Evolutionary conservation across 2,888 invertebrate genomes (phyloP).

Genomic region (Lochmaea crataegi): DNA sequence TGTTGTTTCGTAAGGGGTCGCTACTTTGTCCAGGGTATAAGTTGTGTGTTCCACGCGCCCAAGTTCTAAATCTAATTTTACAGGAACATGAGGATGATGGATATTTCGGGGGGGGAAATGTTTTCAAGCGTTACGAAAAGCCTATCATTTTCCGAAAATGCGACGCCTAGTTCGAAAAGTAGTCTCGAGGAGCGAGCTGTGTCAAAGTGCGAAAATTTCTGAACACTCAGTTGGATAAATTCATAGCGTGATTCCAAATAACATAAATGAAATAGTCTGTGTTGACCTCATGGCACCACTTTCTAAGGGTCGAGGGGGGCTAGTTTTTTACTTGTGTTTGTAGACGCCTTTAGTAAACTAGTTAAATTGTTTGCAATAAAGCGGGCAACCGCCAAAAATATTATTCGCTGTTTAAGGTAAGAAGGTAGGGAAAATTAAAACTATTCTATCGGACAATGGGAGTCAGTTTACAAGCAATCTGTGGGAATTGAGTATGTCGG

Average conservation of each 20-base stretch:
- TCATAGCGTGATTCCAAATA: conserved; percentile 7
- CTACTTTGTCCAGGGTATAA: neutral
- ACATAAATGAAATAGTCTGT: conserved; percentile 12
- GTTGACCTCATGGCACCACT: conserved; percentile 25
- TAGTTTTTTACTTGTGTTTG: conserved; percentile 16
- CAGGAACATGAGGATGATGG: conserved; percentile 27
- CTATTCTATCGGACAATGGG: conserved; percentile 18
- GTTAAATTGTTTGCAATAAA: conserved; percentile 16
- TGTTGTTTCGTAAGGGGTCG: conserved; percentile 10
- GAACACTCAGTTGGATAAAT: no score
- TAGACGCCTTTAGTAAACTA: conserved; percentile 33
- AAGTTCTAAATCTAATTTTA: neutral
- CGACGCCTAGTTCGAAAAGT: conserved; percentile 4
- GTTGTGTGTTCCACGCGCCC: conserved; percentile 15
- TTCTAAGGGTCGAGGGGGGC: conserved; percentile 17
- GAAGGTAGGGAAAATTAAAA: neutral
- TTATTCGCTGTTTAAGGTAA: conserved; percentile 10
- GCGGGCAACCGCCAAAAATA: conserved; percentile 17
- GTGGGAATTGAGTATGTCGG: neutral
- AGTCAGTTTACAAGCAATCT: conserved; percentile 15
- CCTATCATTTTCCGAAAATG: conserved; percentile 29
- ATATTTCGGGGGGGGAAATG: conserved; percentile 34
- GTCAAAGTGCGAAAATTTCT: no score
- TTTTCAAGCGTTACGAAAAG: neutral
- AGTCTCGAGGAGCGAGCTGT: no score